Evolutionary conservation across 2,113 vertebrate genomes (phyloP), one percentile per base, ranked within the genome.

Genomic region (Trichomycterus rosablanca): DNA sequence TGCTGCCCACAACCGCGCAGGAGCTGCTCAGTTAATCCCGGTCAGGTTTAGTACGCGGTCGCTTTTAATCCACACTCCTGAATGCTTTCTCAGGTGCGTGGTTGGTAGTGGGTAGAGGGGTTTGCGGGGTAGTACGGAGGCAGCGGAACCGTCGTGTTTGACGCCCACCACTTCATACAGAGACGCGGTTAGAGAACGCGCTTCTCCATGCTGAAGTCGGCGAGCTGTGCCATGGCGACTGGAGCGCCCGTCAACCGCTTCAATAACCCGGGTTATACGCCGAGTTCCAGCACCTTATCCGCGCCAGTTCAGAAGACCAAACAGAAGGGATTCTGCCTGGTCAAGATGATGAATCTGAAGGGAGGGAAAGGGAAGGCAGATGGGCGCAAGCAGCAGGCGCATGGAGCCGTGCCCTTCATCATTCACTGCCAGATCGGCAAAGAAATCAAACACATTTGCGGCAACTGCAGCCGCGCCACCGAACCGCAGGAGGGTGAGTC

Each of bases 361-460:
- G 65, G 59, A 70, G 84, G 71, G 66, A 97, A 93, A 72, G 88
- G 89, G 55, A 89, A 86, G 67, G 66, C 67, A 68, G 89, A 81
- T 84, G 80, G 79, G 8, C 68, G 73, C 56, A 84, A 80, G 35
- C 63, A 62, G 34, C 58, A 49, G 40, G 37, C 79, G 58, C 71
- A 80, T 88, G 86, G 87, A 84, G 92, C 89, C 78, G 91, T 95
- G 83, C 95, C 95, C 73, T 97, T 97, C 59, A 90, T 91, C 75
- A 92, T 97, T 78, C 95, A 94, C 80, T 95, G 93, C 80, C 93
- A 95, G 80, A 93, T 98, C 74, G 92, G 96, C 71, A 97, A 96
- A 80, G 96, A 98, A 85, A 95, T 97, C 68, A 97, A 97, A 79
- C 96, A 97, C 85, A 97, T 98, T 73, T 98, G 96, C 93, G 93